Evolutionary conservation across 92 coral and sea anemone genomes (phyloP).

Genomic region (Chrysogorgia sp.): DNA sequence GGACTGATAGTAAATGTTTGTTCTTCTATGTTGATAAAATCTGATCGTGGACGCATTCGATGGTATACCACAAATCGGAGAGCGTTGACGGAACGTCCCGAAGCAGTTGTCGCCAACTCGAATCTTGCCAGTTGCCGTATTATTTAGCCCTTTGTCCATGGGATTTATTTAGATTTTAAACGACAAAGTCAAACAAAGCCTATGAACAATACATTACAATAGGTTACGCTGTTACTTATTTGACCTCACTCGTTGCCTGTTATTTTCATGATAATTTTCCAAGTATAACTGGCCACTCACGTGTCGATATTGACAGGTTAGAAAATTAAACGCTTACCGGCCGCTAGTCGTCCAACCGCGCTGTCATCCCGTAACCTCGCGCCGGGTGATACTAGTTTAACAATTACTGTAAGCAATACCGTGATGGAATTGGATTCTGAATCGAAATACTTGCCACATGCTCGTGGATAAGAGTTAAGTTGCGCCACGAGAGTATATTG

Average conservation of each 20-base stretch:
- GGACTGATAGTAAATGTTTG: neutral
- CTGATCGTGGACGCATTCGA: neutral
- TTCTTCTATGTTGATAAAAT: neutral
- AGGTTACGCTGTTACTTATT: neutral
- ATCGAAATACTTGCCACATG: no score
- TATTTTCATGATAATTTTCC: constrained; percentile 4
- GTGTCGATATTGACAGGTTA: neutral
- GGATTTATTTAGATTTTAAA: neutral
- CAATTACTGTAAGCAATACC: no score
- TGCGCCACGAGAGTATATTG: no score
- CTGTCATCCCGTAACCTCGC: no score
- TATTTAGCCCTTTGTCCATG: neutral
- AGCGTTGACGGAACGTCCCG: neutral
- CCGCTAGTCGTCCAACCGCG: no score
- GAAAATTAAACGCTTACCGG: constrained; percentile 3
- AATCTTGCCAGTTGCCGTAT: neutral
- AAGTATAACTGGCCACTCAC: neutral
- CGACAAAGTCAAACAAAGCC: neutral
- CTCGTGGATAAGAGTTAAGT: no score
- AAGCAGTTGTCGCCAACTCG: neutral
- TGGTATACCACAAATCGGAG: constrained; percentile 15
- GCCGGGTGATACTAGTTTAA: no score
- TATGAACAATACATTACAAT: constrained; percentile 5
- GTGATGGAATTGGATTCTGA: no score
- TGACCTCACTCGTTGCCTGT: neutral